A percentile compares a stretch with the other conserved stretches of the same genome.
Conservation (phyloP, 2,797 vertebrate species). For the Cirrhinus mrigala region DNA sequence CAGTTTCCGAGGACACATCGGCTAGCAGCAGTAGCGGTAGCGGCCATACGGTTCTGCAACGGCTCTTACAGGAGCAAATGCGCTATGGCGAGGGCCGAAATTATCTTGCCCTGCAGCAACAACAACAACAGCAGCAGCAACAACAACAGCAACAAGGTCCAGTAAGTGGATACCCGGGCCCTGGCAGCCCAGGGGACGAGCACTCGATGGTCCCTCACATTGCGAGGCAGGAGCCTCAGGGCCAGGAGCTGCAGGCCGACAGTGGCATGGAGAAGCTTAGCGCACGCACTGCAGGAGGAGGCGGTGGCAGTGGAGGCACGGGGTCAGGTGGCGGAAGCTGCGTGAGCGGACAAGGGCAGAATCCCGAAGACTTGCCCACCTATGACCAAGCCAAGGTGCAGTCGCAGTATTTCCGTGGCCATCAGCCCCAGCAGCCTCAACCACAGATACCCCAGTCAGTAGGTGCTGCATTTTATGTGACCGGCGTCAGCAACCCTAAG, state of each 20-base stretch:
- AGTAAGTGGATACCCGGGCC: slow-evolving; percentile 70
- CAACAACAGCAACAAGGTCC: slow-evolving; percentile 66
- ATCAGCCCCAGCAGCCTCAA: slow-evolving; percentile 63
- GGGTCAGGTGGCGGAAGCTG: slow-evolving; percentile 80
- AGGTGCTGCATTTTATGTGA: slow-evolving; percentile 93
- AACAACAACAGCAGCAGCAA: slow-evolving; percentile 69
- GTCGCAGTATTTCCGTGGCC: slow-evolving; percentile 95
- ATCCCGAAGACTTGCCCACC: slow-evolving; percentile 92
- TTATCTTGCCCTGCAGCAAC: slow-evolving; percentile 89
- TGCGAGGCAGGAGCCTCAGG: slow-evolving; percentile 98
- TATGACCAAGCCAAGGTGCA: slow-evolving; percentile 99
- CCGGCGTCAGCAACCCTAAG: slow-evolving; percentile 80
- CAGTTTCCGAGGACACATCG: slow-evolving; percentile 84
- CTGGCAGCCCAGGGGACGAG: slow-evolving; percentile 83
- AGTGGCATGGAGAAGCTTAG: slow-evolving; percentile 94
- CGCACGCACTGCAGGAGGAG: slow-evolving; percentile 73
- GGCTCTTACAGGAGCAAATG: slow-evolving; percentile 98
- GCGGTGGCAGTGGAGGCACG: slow-evolving; percentile 83
- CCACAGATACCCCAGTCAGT: slow-evolving; percentile 78
- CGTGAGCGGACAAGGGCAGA: slow-evolving; percentile 75
- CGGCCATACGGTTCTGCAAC: slow-evolving; percentile 92
- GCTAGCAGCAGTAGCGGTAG: slow-evolving; percentile 72
- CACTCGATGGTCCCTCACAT: slow-evolving; percentile 89
- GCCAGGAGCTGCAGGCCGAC: slow-evolving; percentile 96
- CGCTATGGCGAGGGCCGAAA: slow-evolving; percentile 91